A percentile compares a stretch with the other conserved stretches of the same genome.
phyloP scores from a whole-genome alignment of 2,888 invertebrate species.

The Machimus atricapillus region DNA sequence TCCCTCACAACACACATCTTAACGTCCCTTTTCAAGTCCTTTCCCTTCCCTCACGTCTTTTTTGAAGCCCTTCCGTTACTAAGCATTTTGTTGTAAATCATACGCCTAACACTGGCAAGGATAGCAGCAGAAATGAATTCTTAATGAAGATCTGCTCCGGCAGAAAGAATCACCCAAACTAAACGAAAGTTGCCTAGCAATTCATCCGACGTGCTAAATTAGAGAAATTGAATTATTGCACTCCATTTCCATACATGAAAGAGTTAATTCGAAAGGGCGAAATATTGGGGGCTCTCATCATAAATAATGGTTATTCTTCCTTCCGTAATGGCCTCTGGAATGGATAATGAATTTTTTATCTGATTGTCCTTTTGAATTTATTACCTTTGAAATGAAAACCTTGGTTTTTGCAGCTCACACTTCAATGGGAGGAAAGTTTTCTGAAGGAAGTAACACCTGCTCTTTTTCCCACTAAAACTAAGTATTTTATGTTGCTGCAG shows the following conservation, averaged over 20 bases:
- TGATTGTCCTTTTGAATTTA: not conserved
- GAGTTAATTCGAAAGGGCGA: not conserved
- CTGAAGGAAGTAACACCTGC: not conserved
- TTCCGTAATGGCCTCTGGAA: not conserved
- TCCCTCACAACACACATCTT: not conserved
- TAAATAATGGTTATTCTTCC: not conserved
- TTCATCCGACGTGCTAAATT: not conserved
- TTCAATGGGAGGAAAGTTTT: not conserved
- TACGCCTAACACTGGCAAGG: not conserved
- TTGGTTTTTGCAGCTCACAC: not conserved
- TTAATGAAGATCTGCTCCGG: not conserved
- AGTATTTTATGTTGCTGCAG: not conserved
- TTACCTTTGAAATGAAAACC: not conserved
- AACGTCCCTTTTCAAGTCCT: not conserved
- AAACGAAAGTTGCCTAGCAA: not conserved
- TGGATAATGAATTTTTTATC: not conserved
- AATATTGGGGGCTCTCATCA: not conserved
- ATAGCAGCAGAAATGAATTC: not conserved
- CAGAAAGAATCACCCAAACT: not conserved
- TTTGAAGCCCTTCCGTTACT: not conserved
- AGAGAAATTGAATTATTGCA: not conserved
- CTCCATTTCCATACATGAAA: not conserved
- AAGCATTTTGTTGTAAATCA: not conserved
- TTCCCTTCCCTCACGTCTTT: not conserved
- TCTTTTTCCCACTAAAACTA: not conserved